Percentiles rank a stretch among this genome's conserved stretches.
Evolutionary conservation across 2,797 vertebrate genomes (phyloP).

Genomic region (Darevskia nairensis): DNA sequence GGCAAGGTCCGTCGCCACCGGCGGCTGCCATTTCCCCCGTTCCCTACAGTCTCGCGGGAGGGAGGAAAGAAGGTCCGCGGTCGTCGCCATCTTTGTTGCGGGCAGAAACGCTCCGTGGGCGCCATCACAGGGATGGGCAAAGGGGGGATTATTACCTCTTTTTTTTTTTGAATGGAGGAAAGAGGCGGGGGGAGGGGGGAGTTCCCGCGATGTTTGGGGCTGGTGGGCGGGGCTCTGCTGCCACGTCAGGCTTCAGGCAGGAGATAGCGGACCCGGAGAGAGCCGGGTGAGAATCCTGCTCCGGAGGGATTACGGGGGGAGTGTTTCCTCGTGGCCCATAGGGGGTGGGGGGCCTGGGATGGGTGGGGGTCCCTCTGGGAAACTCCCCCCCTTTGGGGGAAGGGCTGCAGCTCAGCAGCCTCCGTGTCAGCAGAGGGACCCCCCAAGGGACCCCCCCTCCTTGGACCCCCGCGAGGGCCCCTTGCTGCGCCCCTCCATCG

Average conservation of each 20-base stretch:
- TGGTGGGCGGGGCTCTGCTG: conserved; percentile 27
- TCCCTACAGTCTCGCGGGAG: too few species aligned
- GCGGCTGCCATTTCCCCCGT: too few species aligned
- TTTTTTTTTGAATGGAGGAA: background rate
- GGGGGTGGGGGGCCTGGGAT: background rate
- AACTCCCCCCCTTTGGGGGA: background rate
- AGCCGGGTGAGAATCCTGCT: conserved; percentile 54
- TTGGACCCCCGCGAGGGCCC: too few species aligned
- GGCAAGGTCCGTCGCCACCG: background rate
- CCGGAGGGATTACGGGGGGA: background rate
- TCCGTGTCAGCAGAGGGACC: too few species aligned
- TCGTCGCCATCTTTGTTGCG: background rate
- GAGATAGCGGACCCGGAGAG: conserved; percentile 21
- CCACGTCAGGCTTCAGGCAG: conserved; percentile 53
- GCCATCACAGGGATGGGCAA: too few species aligned
- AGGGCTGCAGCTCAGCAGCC: too few species aligned
- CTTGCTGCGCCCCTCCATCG: too few species aligned
- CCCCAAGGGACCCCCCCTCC: too few species aligned
- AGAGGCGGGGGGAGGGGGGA: accelerated
- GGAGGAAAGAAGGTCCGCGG: too few species aligned
- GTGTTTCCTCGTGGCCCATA: background rate
- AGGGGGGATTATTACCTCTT: background rate
- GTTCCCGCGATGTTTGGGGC: conserved; percentile 21
- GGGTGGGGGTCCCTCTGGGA: background rate
- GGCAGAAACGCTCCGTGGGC: conserved; percentile 36